Conservation (phyloP, 2,113 vertebrate species). For the Stomatorhinus ivindoensis region DNA sequence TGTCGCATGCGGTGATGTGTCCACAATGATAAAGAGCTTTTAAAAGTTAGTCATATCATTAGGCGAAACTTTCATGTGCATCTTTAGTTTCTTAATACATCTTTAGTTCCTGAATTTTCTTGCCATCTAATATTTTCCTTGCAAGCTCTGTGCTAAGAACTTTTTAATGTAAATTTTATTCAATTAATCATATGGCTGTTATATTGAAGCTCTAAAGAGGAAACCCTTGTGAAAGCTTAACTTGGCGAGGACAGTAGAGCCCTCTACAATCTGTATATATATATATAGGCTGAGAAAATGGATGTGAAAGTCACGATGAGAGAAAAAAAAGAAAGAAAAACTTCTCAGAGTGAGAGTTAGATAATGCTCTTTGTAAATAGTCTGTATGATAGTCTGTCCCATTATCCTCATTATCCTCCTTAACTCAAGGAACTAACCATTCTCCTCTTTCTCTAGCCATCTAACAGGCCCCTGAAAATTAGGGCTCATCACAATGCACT, state of each 20-base stretch:
- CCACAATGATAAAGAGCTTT: constrained; percentile 4
- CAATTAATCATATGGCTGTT: neutral
- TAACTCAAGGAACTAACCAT: neutral
- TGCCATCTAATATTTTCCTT: neutral
- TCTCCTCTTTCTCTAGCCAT: neutral
- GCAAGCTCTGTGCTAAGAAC: neutral
- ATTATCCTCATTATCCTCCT: neutral
- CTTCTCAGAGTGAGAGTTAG: neutral
- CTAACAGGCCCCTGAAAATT: neutral
- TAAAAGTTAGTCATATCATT: constrained; percentile 13
- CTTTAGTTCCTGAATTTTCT: neutral
- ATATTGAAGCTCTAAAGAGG: neutral
- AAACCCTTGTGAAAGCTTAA: neutral
- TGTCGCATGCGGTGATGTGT: neutral
- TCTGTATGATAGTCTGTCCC: neutral
- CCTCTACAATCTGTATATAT: neutral
- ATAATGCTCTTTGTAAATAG: neutral
- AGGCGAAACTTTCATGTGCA: neutral
- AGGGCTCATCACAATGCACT: neutral
- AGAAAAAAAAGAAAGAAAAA: no score
- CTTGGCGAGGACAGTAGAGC: neutral
- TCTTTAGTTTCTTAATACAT: neutral
- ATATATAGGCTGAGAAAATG: no score
- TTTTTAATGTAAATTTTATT: neutral
- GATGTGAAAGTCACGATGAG: no score